Base-by-base conservation (phyloP, 1,140 invertebrate genomes). In the Papilio dardanus region DNA sequence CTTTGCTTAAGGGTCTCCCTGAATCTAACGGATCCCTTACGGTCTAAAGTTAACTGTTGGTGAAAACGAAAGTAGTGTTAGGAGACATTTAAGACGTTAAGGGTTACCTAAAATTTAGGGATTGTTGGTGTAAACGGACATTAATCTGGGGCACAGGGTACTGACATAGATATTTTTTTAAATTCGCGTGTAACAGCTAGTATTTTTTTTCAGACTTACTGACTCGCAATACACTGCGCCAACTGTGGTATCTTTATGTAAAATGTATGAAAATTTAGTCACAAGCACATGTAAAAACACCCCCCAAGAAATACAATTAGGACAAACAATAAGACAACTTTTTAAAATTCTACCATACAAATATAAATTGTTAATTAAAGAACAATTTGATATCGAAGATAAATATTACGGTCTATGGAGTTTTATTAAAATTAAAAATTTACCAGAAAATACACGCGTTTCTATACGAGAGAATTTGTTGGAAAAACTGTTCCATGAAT, bases 241-340 rank as follows among this genome's bases (percentile, higher is more conserved):
- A 4, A 85, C 85, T 71, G 58, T 88, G 16, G 42, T 40, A 5
- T 84, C 65, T 50, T 50, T 88, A 31, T 79, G 86, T 77, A 78
- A 81, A 75, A 80, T 83, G 5, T 87, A 92, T 46, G 79, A 88
- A 75, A 85, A 83, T 37, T 65, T 89, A 87, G 66, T 75, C 46
- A 0, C 66, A 81, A 7, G n/a, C 7, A 14, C 79, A 16, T 90
- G 90, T 46, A 0, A 67, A 4, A 50, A 74, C 8, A 88, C 87
- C 0, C 88, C 87, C 12, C 91, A 90, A 83, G 74, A 79, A 78
- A 50, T 87, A 1, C 77, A 91, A 74, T 37, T 92, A 5, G 76
- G 68, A 12, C 75, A 81, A 33, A 88, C 81, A 1, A 83, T 92
- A 50, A 50, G 42, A 5, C 76, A 75, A 35, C 35, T 92, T 65